These are phyloP conservation scores for Indicator indicator DNA, from an alignment of 2,113 vertebrate species.

Conservation along the genomic window DNA sequence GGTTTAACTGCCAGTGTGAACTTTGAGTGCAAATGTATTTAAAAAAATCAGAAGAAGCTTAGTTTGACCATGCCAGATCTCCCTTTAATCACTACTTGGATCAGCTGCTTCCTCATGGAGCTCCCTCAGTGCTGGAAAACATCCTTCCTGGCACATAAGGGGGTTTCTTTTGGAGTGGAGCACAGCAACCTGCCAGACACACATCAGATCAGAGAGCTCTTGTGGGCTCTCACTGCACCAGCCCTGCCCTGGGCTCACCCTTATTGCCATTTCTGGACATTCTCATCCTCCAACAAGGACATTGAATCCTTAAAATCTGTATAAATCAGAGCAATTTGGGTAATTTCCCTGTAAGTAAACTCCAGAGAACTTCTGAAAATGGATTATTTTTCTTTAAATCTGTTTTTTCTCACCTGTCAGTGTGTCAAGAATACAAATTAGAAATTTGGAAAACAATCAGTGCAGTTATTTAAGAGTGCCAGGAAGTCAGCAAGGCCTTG, in stretches of 20 bases:
- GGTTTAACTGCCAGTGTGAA: slow-evolving; percentile 42
- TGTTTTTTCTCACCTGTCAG: background rate
- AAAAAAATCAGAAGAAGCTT: slow-evolving; percentile 41
- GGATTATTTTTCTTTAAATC: background rate
- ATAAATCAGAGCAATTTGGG: background rate
- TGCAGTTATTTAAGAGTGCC: background rate
- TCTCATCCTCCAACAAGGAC: background rate
- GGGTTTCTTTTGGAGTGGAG: background rate
- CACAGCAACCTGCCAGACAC: background rate
- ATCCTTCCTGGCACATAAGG: slow-evolving; percentile 44
- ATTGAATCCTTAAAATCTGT: background rate
- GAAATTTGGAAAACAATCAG: background rate
- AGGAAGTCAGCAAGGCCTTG: background rate
- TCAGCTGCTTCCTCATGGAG: slow-evolving; percentile 61
- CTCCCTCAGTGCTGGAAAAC: background rate
- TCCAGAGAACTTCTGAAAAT: background rate
- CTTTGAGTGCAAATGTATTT: slow-evolving; percentile 31
- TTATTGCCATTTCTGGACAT: background rate
- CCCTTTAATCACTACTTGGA: slow-evolving; percentile 74
- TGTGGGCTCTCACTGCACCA: background rate
- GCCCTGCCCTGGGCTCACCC: slow-evolving; percentile 1
- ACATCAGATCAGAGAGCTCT: background rate
- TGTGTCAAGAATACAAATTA: background rate
- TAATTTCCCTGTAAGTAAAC: background rate
- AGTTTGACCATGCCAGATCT: slow-evolving; percentile 58